Evolutionary conservation across 2,113 vertebrate species (phyloP), one percentile per base, ranked within the genome.

Genomic region (Caracal caracal): DNA sequence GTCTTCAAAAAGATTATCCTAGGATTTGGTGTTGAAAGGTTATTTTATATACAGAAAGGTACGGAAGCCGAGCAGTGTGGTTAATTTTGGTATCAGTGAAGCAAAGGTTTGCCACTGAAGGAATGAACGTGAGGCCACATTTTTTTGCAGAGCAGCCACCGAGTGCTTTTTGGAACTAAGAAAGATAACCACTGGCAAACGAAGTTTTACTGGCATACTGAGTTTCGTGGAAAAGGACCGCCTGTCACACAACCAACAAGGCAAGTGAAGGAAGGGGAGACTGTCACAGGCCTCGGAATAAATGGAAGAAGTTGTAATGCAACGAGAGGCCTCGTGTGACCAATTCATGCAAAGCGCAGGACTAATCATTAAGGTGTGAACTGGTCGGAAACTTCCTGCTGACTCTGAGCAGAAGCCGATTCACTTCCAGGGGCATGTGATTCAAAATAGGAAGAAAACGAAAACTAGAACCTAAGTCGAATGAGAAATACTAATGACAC

Each of bases 331-430:
- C 79, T 56, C 16, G 35, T n/a, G 88, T 40, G 73, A 89, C 56
- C 83, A 49, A 1, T 40, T 51, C 47, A 53, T 63, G 79, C 24
- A 68, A 47, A 82, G 59, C 80, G 10, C 59, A 78, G 75, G 73
- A 37, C 51, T 56, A 3, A 56, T 90, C 61, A 47, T 82, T 73
- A 90, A 86, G 49, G 86, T 43, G 35, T 28, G 82, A 94, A 87
- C 47, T 26, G 33, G 90, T 88, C 16, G 43, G 81, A 51, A 83
- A 56, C 33, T 49, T 76, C 76, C 53, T 82, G 86, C 90, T 90
- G 90, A 78, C 66, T 86, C 33, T 90, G 86, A 86, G 53, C 59
- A 76, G 80, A 86, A 90, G 93, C 59, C 86, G 66, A 95, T 90
- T 82, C 78, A n/a, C 85, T 90, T 78, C 37, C n/a, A 51, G 89